Conservation (phyloP, 2,797 vertebrate species). For the Loris lydekkerianus region DNA sequence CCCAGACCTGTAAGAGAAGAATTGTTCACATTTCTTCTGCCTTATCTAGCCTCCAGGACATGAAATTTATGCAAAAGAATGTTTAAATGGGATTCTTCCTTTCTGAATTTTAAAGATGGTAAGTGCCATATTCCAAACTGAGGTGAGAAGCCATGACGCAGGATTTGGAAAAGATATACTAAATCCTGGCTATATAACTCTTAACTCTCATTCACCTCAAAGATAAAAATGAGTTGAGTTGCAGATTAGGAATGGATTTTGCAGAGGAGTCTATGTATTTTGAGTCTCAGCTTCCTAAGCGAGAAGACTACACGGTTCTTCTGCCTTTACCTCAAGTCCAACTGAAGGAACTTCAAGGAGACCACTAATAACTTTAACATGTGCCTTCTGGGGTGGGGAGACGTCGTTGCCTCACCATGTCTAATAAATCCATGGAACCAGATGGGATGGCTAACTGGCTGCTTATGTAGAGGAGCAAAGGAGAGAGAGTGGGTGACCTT, state of each 20-base stretch:
- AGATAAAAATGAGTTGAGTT: not conserved
- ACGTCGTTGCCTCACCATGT: not conserved
- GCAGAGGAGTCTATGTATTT: not conserved
- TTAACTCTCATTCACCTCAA: not conserved
- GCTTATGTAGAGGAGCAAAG: not conserved
- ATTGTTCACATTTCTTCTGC: not conserved
- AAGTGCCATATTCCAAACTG: not conserved
- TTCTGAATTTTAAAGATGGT: conserved; percentile 3
- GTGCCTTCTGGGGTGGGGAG: not conserved
- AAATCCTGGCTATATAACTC: not conserved
- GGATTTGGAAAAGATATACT: not conserved
- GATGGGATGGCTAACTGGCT: not conserved
- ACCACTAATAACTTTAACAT: not conserved
- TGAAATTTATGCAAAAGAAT: not conserved
- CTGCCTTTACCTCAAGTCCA: not conserved
- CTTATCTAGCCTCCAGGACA: not conserved
- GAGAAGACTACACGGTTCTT: not conserved
- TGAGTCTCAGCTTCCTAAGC: not conserved
- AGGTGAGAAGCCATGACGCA: not conserved
- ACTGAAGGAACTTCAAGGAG: not conserved
- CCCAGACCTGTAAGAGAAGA: not conserved
- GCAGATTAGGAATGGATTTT: not conserved
- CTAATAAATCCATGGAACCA: not conserved
- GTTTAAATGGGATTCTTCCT: not conserved
- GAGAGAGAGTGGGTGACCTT: not conserved